Percentiles rank a stretch among this genome's conserved stretches.
Conservation (phyloP, 2,888 invertebrate species). For the Terebella lapidaria region DNA sequence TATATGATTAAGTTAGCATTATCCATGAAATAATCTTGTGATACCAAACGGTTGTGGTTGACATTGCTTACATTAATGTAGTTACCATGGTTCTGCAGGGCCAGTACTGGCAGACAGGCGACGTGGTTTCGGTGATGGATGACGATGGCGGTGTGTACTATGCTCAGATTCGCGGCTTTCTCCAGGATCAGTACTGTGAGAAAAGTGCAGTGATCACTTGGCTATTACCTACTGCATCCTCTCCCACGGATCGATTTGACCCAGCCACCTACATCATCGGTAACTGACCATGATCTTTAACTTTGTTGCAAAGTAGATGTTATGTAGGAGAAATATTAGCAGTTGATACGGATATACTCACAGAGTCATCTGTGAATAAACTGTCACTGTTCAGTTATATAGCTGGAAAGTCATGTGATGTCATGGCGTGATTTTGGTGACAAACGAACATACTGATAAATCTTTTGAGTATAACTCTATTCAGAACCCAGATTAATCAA, state of each 20-base stretch:
- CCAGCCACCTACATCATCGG: conserved; percentile 85
- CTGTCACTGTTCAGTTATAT: too few relatives aligned
- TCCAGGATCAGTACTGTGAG: conserved; percentile 87
- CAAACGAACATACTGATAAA: too few relatives aligned
- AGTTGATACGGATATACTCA: too few relatives aligned
- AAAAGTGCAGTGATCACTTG: conserved; percentile 89
- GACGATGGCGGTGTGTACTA: conserved; percentile 69
- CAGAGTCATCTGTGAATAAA: too few relatives aligned
- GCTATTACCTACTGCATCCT: conserved; percentile 78
- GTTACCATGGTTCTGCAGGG: conserved; percentile 35
- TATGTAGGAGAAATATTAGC: background rate
- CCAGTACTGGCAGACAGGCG: conserved; percentile 78
- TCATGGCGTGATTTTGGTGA: too few relatives aligned
- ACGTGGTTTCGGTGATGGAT: conserved; percentile 81
- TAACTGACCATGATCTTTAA: too few relatives aligned
- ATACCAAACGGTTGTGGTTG: too few relatives aligned
- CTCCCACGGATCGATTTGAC: conserved; percentile 75
- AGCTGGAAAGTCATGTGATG: too few relatives aligned
- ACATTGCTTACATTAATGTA: background rate
- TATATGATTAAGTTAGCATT: too few relatives aligned
- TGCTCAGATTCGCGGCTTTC: conserved; percentile 81
- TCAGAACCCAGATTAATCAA: too few relatives aligned
- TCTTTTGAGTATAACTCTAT: too few relatives aligned
- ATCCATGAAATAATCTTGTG: too few relatives aligned
- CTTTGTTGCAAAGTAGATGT: conserved; percentile 8